phyloP scores from a whole-genome alignment of 2,797 vertebrate genomes.

The Rhinichthys osculus region DNA sequence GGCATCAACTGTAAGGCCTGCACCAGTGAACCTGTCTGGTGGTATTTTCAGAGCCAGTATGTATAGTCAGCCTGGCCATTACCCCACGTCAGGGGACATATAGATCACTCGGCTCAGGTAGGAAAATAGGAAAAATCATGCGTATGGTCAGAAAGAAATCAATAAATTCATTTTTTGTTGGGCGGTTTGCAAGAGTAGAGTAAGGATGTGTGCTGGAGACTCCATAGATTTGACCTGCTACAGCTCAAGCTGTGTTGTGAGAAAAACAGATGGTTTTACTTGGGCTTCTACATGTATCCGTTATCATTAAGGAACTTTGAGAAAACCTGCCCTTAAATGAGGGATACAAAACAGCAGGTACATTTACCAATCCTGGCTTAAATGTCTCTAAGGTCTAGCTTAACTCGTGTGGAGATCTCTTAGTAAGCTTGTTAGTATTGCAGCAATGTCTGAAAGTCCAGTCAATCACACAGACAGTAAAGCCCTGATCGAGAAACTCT shows the following conservation, averaged over 20 bases:
- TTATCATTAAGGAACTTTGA: conserved; percentile 47
- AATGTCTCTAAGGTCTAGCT: conserved; percentile 50
- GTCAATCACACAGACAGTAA: conserved; percentile 44
- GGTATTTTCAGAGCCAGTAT: conserved; percentile 8
- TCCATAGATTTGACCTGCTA: not conserved
- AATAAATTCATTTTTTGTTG: conserved; percentile 65
- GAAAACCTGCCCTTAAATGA: conserved; percentile 42
- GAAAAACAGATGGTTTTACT: conserved; percentile 17
- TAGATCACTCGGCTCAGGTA: conserved; percentile 63
- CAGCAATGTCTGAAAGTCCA: conserved; percentile 45
- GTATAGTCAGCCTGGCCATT: conserved; percentile 48
- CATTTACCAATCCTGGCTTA: conserved; percentile 45
- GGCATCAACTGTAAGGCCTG: not conserved
- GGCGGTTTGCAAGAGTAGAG: conserved; percentile 1
- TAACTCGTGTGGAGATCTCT: conserved; percentile 48
- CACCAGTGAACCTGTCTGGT: not conserved
- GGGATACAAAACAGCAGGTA: conserved; percentile 41
- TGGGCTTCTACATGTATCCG: not conserved
- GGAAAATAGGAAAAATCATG: conserved; percentile 65
- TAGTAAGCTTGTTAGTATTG: conserved; percentile 54
- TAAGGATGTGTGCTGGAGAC: not conserved
- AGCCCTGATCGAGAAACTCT: conserved; percentile 49
- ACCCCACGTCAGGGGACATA: conserved; percentile 58
- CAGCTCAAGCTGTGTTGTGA: not conserved
- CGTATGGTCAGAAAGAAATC: conserved; percentile 69